Base-by-base conservation (phyloP, 2,888 invertebrate genomes). In the Synergus itoensis region DNA sequence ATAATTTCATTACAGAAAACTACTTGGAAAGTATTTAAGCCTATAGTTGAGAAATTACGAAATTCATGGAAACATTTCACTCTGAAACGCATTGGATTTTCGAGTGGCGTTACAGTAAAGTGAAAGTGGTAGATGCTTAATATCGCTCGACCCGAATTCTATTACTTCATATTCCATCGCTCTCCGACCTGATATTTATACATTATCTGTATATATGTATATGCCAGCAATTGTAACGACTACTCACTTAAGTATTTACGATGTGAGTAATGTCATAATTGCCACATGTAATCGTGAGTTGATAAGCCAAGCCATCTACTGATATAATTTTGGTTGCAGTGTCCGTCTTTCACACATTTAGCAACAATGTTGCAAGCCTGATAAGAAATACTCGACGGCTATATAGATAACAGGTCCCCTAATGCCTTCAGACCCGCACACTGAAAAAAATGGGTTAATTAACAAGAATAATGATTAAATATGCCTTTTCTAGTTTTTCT, bases 331-430 rank as follows among this genome's bases (percentile, higher is more conserved):
- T 28, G 36, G 18, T 77, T 79, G 57, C 48, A 28, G 79, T 79
- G 60, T 60, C 73, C 73, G 60, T 65, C 41, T 48, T 69, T 77
- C 41, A 43, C 40, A 80, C 77, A 80, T 80, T 77, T 73, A 48
- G 53, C 36, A 73, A 73, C 73, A 36, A 53, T 53, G 73, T 73
- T 36, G 48, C 28, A 36, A 21, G 53, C 28, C 28, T 9, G 73
- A 73, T 73, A 73, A 73, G 73, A 73, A 73, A 53, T 28, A 48
- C 48, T 67, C 21, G 21, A 69, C 45, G 53, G 9, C 53, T 8
- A 53, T 53, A 0, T 9, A 53, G 53, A 53, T 53, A n/a, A 53
- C n/a, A 43, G 2, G 5, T 43, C 9, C 36, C 36, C 36, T 36
- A 36, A 36, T 36, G 36, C 36, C 36, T 36, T 36, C 36, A 28